phyloP scores from a whole-genome alignment of 53 echinoderm and acorn worm genomes.

The Mesocentrotus franciscanus region DNA sequence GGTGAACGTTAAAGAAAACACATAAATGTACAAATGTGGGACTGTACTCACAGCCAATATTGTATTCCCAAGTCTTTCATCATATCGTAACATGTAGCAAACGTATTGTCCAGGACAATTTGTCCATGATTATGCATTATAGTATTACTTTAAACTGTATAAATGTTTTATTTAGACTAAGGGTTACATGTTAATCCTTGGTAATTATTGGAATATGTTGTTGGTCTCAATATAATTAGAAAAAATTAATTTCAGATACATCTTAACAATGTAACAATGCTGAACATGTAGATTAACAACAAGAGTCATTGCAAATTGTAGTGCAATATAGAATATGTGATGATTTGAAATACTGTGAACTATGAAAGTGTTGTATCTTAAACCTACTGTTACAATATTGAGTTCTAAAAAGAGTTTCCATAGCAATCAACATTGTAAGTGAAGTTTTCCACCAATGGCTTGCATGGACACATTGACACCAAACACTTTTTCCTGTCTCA shows the following conservation, averaged over 20 bases:
- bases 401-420: background rate
- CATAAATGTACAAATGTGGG: background rate
- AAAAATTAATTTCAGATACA: too few species aligned
- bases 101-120: background rate
- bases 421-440: background rate
- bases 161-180: background rate
- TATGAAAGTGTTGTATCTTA: too few species aligned
- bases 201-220: too few species aligned
- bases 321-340: too few species aligned
- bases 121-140: background rate
- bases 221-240: too few species aligned
- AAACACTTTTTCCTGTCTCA: background rate
- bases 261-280: background rate
- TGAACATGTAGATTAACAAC: background rate
- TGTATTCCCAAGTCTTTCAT: background rate
- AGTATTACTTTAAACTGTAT: background rate
- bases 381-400: too few species aligned
- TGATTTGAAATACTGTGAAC: too few species aligned
- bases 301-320: background rate
- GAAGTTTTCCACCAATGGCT: background rate
- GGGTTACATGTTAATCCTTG: too few species aligned
- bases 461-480: background rate
- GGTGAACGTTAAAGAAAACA: conserved; percentile 36
- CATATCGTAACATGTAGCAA: background rate
- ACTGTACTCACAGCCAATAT: background rate